Evolutionary conservation across 2,888 invertebrate genomes (phyloP).

Genomic region (Euzetes globulus): DNA sequence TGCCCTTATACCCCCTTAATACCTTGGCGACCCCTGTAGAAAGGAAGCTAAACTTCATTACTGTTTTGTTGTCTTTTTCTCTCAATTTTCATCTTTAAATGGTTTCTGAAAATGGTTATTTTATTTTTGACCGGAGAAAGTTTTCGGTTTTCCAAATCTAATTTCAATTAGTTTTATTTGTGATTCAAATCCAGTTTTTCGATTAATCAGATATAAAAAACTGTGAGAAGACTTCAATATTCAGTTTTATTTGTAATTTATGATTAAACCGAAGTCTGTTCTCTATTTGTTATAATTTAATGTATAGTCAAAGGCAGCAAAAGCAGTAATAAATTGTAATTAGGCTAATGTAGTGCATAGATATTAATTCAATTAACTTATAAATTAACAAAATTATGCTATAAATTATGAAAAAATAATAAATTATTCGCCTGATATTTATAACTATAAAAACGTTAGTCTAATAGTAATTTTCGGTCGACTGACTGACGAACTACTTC

Average conservation of each 20-base stretch:
- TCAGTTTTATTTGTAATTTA: background rate
- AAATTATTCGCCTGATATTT: background rate
- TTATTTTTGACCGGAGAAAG: no score
- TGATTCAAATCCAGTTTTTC: no score
- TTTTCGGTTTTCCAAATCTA: no score
- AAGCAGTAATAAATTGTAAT: constrained; percentile 20
- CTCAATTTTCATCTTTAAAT: no score
- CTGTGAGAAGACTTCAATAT: background rate
- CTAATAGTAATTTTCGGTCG: background rate
- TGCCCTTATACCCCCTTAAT: no score
- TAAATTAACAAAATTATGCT: constrained; percentile 29
- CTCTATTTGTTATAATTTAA: no score
- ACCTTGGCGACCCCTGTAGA: no score
- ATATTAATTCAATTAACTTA: constrained; percentile 28
- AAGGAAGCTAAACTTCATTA: no score
- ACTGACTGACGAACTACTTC: constrained; percentile 9
- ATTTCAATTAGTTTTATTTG: no score
- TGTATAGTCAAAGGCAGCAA: background rate
- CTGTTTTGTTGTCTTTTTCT: no score
- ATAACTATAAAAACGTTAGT: background rate
- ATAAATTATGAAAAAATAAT: constrained; percentile 29
- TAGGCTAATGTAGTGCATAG: constrained; percentile 27
- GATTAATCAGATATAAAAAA: no score
- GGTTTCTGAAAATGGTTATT: no score
- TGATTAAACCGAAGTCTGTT: background rate